These are phyloP conservation scores for Prionailurus bengalensis DNA, from an alignment of 2,113 vertebrate species.

Conservation along the genomic window DNA sequence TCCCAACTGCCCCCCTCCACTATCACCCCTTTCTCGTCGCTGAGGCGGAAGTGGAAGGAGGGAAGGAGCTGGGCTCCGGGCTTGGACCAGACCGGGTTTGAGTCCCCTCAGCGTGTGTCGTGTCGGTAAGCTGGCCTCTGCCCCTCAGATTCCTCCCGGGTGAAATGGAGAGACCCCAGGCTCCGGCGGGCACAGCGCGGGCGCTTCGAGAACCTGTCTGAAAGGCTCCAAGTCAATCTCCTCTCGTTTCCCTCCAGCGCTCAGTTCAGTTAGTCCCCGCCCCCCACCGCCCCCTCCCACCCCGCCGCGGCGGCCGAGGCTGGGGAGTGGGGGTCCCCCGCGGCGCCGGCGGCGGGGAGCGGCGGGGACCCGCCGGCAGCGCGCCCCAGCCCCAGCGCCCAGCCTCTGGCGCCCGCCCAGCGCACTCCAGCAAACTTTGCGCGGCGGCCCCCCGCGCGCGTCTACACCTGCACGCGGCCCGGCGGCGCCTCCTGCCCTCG, in stretches of 20 bases:
- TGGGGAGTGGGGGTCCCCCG: neutral
- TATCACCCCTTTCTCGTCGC: neutral
- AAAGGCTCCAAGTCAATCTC: neutral
- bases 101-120: neutral
- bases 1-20: neutral
- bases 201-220: neutral
- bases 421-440: constrained; percentile 69
- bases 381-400: neutral
- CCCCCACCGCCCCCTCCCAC: neutral
- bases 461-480: neutral
- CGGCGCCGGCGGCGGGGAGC: neutral
- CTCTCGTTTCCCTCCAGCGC: neutral
- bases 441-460: neutral
- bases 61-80: neutral
- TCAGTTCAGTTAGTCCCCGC: neutral
- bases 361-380: neutral
- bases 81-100: neutral
- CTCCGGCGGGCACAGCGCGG: neutral
- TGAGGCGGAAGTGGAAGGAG: neutral
- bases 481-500: neutral
- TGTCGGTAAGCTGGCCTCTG: neutral
- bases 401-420: neutral
- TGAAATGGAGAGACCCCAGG: neutral
- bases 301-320: neutral
- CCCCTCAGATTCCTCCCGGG: neutral